Percentiles rank a stretch among this genome's conserved stretches.
Conservation (phyloP, 2,888 invertebrate genomes). For the Mechanitis messenoides region DNA sequence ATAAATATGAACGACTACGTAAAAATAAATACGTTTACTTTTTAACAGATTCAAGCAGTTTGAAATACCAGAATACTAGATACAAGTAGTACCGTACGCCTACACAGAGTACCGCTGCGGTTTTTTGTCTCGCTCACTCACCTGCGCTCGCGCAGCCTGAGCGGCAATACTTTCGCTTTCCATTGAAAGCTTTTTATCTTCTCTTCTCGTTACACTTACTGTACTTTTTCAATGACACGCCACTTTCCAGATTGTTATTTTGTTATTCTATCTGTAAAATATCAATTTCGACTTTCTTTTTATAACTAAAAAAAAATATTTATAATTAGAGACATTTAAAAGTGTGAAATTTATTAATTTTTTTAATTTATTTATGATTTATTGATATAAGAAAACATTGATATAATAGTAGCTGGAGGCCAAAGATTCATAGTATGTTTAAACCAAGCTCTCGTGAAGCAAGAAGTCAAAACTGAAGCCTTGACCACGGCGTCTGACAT, state of each 20-base stretch:
- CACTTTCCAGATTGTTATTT: constrained; percentile 22
- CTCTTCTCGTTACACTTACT: constrained; percentile 24
- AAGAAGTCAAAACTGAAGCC: constrained; percentile 64
- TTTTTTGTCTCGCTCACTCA: constrained; percentile 24
- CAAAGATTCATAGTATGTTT: constrained; percentile 1
- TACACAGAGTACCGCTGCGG: constrained; percentile 36
- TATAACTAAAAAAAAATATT: too few species aligned
- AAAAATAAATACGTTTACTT: neutral
- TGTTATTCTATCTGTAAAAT: constrained; percentile 4
- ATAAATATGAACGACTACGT: too few species aligned
- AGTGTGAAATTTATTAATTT: too few species aligned
- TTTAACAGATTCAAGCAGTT: constrained; percentile 4
- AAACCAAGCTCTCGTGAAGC: constrained; percentile 46
- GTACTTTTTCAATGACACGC: constrained; percentile 33
- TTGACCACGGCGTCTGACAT: constrained; percentile 74
- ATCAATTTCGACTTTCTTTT: too few species aligned
- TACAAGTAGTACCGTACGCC: constrained; percentile 56
- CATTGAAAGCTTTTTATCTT: constrained; percentile 49
- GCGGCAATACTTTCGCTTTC: constrained; percentile 66
- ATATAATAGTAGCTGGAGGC: neutral
- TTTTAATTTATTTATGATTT: too few species aligned
- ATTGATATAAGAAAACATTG: neutral
- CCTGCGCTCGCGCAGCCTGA: constrained; percentile 41
- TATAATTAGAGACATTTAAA: too few species aligned
- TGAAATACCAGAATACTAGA: constrained; percentile 12